Percentiles rank a stretch among this genome's conserved stretches.
These are phyloP conservation scores for Heliconius sara DNA, from an alignment of 2,888 invertebrate genomes.

Conservation along the genomic window DNA sequence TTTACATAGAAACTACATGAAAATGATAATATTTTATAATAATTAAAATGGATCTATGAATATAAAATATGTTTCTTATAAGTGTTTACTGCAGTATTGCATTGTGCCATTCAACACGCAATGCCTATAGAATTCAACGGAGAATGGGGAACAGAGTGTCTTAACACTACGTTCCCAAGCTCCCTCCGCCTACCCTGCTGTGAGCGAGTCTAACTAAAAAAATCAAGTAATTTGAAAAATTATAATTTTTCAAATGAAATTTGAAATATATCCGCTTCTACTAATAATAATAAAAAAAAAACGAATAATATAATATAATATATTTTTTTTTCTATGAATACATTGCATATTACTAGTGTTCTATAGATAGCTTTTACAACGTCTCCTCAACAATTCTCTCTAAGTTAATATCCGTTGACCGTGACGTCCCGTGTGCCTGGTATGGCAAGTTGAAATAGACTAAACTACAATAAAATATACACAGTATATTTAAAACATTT, in stretches of 20 bases:
- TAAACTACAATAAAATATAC: background rate
- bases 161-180: no score
- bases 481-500: background rate
- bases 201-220: no score
- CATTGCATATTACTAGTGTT: background rate
- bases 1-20: conserved; percentile 13
- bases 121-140: background rate
- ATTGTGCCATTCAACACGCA: no score
- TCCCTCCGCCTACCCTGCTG: no score
- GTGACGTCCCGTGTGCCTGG: conserved; percentile 49
- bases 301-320: background rate
- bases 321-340: background rate
- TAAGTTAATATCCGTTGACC: conserved; percentile 49
- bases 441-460: conserved; percentile 28
- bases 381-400: conserved; percentile 44
- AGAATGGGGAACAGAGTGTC: background rate
- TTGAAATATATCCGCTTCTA: no score
- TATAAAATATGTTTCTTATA: no score
- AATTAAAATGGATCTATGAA: no score
- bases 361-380: background rate
- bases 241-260: no score
- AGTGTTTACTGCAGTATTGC: no score
- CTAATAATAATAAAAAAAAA: no score
- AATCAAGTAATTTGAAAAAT: no score
- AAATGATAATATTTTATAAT: background rate